Percentiles rank a stretch among this genome's conserved stretches.
Conservation (phyloP, 2,888 invertebrate species). For the Cancer borealis region DNA sequence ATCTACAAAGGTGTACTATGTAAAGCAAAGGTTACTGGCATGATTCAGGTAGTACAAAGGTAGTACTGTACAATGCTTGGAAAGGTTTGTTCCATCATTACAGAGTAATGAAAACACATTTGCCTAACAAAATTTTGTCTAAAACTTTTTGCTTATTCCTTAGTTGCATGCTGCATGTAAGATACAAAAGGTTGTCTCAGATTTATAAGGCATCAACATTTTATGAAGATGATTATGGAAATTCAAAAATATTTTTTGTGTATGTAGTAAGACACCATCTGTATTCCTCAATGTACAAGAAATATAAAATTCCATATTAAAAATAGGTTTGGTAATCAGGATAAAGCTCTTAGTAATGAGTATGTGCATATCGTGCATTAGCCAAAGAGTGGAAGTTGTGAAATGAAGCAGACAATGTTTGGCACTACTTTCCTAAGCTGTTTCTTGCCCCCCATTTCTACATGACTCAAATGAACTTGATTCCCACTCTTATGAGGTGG, state of each 20-base stretch:
- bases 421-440: neutral
- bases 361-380: neutral
- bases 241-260: constrained; percentile 18
- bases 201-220: constrained; percentile 2
- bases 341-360: constrained; percentile 6
- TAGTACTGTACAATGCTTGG: too few species aligned
- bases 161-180: neutral
- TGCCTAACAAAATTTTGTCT: neutral
- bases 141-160: neutral
- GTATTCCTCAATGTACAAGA: neutral
- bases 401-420: constrained; percentile 4
- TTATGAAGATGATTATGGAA: neutral
- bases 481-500: neutral
- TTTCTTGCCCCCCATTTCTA: neutral
- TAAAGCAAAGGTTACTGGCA: neutral
- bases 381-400: neutral
- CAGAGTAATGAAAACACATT: neutral
- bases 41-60: neutral
- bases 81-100: neutral
- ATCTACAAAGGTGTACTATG: neutral
- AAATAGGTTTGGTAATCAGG: neutral
- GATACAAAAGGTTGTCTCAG: neutral
- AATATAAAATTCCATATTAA: neutral
- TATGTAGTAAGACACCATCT: neutral
- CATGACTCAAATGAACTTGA: neutral